These are phyloP conservation scores for Mus spretus DNA, from an alignment of 2,797 vertebrate genomes.

Conservation along the genomic window DNA sequence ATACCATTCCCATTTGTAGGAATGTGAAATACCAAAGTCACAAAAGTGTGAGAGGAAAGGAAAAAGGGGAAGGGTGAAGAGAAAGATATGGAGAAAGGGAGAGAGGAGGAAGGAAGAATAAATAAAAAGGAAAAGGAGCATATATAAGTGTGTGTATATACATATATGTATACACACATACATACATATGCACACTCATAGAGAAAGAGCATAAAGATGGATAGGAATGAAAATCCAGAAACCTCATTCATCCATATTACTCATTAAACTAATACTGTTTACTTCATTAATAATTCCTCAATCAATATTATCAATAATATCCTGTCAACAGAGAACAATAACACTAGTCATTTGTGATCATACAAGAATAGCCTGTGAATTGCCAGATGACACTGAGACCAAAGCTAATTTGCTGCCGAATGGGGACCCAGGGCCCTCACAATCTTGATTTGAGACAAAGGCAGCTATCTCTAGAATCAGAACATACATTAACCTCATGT, in stretches of 20 bases:
- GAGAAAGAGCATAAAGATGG: not conserved
- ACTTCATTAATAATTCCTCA: slow-evolving; percentile 43
- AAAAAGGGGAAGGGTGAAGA: no score
- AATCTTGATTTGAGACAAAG: not conserved
- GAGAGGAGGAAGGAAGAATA: not conserved
- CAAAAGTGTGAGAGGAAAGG: not conserved
- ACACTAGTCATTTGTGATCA: not conserved
- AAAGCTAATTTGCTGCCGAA: not conserved
- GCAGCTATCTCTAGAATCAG: not conserved
- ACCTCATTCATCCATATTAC: not conserved
- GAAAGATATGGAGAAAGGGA: no score
- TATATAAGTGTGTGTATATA: not conserved
- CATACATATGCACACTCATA: not conserved
- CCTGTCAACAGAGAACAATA: not conserved
- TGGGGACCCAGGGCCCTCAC: no score
- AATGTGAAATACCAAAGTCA: slow-evolving; percentile 21
- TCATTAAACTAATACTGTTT: not conserved
- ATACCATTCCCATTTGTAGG: not conserved
- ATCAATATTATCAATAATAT: not conserved
- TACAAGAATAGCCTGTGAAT: not conserved
- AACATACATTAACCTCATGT: not conserved
- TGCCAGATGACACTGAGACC: not conserved
- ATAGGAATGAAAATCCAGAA: not conserved
- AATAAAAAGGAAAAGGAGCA: not conserved
- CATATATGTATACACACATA: not conserved